Percentiles rank a stretch among this genome's conserved stretches.
These are phyloP conservation scores for Pao palembangensis DNA, from an alignment of 2,113 vertebrate species.

Conservation along the genomic window DNA sequence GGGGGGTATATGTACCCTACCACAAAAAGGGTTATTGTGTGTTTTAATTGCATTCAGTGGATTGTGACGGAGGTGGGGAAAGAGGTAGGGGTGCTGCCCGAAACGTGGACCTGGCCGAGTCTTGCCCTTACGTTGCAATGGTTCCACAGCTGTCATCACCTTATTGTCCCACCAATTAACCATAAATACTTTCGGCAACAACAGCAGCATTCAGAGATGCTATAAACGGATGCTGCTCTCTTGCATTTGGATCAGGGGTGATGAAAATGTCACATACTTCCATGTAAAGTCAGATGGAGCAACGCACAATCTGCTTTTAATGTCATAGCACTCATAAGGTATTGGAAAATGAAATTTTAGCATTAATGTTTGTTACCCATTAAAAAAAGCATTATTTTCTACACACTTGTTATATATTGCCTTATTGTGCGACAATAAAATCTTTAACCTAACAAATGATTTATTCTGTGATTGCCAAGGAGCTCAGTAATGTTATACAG, in stretches of 20 bases:
- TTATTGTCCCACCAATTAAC: slow-evolving; percentile 75
- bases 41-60: slow-evolving; percentile 60
- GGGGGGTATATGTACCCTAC: slow-evolving; percentile 48
- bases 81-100: slow-evolving; percentile 39
- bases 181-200: slow-evolving; percentile 73
- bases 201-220: slow-evolving; percentile 50
- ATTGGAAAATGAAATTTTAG: too few relatives aligned
- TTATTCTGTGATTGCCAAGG: too few relatives aligned
- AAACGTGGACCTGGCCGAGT: slow-evolving; percentile 17
- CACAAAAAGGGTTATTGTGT: slow-evolving; percentile 70
- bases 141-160: slow-evolving; percentile 72
- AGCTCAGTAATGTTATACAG: too few relatives aligned
- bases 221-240: slow-evolving; percentile 64
- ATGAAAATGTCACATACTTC: slow-evolving; percentile 32
- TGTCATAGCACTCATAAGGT: slow-evolving; percentile 4
- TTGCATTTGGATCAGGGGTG: slow-evolving; percentile 47
- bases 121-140: slow-evolving; percentile 43
- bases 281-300: slow-evolving; percentile 1
- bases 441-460: too few relatives aligned
- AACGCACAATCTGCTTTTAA: slow-evolving; percentile 18
- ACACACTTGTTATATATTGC: too few relatives aligned
- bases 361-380: too few relatives aligned
- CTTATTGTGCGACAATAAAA: too few relatives aligned
- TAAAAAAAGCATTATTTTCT: too few relatives aligned
- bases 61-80: slow-evolving; percentile 53